A percentile compares a stretch with the other conserved stretches of the same genome.
Conservation (phyloP, 1,140 invertebrate genomes). For the Dendroctonus ponderosae region DNA sequence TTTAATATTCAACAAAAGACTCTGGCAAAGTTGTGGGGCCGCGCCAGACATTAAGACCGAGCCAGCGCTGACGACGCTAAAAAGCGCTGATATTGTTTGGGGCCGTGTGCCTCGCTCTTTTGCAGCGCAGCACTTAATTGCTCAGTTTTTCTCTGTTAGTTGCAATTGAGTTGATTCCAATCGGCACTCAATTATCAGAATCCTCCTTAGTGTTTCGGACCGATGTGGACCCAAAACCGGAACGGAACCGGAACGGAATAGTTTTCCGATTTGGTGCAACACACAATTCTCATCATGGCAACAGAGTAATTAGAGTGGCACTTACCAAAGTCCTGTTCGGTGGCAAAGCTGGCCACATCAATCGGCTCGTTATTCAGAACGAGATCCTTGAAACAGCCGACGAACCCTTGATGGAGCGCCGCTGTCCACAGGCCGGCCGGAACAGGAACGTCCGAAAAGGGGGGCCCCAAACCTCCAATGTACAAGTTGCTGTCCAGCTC, state of each 20-base stretch:
- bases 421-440: slow-evolving; percentile 91
- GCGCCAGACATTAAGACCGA: slow-evolving; percentile 4
- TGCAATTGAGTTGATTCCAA: too few species aligned
- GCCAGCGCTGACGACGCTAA: slow-evolving; percentile 1
- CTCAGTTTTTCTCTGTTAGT: too few species aligned
- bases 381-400: slow-evolving; percentile 93
- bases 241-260: too few species aligned
- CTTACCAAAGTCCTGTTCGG: slow-evolving; percentile 85
- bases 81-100: slow-evolving; percentile 8
- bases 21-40: slow-evolving; percentile 3
- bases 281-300: too few species aligned
- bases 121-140: not conserved
- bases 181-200: too few species aligned
- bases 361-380: slow-evolving; percentile 88
- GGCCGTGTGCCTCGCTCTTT: not conserved
- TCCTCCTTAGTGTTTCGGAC: too few species aligned
- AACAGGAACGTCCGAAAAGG: slow-evolving; percentile 69
- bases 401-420: slow-evolving; percentile 84
- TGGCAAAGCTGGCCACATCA: slow-evolving; percentile 85
- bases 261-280: too few species aligned
- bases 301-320: not conserved
- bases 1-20: slow-evolving; percentile 17
- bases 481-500: slow-evolving; percentile 88
- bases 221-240: too few species aligned
- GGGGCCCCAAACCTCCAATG: slow-evolving; percentile 81